Conservation (phyloP, 2,797 vertebrate species). For the Salmo trutta region DNA sequence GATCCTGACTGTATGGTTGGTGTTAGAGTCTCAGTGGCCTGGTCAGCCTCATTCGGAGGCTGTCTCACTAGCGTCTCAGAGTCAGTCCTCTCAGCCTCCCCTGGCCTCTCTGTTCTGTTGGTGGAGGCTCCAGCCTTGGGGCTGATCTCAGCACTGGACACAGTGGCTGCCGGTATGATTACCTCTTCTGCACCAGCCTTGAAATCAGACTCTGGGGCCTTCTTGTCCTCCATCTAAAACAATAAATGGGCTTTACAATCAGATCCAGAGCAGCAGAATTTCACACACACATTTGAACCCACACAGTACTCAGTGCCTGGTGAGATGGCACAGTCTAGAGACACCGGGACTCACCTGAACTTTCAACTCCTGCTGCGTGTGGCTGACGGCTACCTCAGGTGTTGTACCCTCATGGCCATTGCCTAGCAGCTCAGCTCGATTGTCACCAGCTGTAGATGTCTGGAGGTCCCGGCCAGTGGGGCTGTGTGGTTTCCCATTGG, state of each 20-base stretch:
- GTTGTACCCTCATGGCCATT: constrained; percentile 36
- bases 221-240: constrained; percentile 49
- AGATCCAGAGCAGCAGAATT: too few relatives aligned
- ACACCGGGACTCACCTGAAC: constrained; percentile 56
- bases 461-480: constrained; percentile 40
- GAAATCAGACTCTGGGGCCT: constrained; percentile 36
- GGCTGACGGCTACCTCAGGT: constrained; percentile 18
- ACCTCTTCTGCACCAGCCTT: constrained; percentile 20
- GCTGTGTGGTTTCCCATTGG: constrained; percentile 36
- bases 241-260: constrained; percentile 8
- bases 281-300: neutral
- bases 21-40: neutral
- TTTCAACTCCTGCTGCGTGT: constrained; percentile 21
- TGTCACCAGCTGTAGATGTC: constrained; percentile 38
- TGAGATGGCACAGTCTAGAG: neutral
- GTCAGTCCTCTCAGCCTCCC: neutral
- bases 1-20: neutral
- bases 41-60: neutral
- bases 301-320: neutral
- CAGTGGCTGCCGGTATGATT: constrained; percentile 23
- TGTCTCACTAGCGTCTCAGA: constrained; percentile 11
- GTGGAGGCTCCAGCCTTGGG: too few relatives aligned
- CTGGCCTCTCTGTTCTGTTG: constrained; percentile 17
- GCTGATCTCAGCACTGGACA: too few relatives aligned
- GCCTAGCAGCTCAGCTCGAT: constrained; percentile 31